Evolutionary conservation across 2,888 invertebrate species (phyloP), one percentile per base, ranked within the genome.

Genomic region (Cephus sareptanus): DNA sequence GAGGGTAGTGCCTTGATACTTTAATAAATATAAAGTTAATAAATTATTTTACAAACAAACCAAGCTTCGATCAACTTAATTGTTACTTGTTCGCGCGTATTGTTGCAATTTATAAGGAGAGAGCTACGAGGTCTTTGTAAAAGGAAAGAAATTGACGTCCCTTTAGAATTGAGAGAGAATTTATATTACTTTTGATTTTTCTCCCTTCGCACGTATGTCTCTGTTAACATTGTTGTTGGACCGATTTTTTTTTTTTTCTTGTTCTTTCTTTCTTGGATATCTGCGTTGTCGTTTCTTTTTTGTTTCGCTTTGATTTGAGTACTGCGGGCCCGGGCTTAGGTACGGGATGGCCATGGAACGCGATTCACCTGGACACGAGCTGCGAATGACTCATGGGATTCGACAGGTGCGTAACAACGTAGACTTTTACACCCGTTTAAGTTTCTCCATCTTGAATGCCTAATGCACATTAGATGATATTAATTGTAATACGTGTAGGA

Each of bases 1-100:
- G 69, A 76, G 73, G 83, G 85, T 88, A 89, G 90, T 90, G 90
- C 90, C 90, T 91, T 90, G 88, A 87, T 86, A 89, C 85, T 89
- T 86, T 87, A 86, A 87, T 86, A 81, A 85, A 86, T 80, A 81
- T 76, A 85, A 56, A 75, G 77, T 79, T 75, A 88, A 90, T 90
- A 90, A 90, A 90, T 90, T 90, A 90, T 90, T 91, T 90, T 90
- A 84, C 86, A 89, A 87, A 69, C 82, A 82, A 56, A 56, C 23
- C 23, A 56, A 56, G 56, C 23, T 23, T 23, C 56, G 23, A 9
- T 56, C 23, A 9, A 56, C 23, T 56, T 23, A 6, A 9, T 56
- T 56, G 56, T 23, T 23, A 56, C 15, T 56, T 56, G 56, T 9
- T 56, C 56, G 23, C 6, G 56, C 23, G 56, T 23, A 23, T 6